Evolutionary conservation across 2,797 vertebrate species (phyloP), one percentile per base, ranked within the genome.

Genomic region (Phalanger gymnotis): DNA sequence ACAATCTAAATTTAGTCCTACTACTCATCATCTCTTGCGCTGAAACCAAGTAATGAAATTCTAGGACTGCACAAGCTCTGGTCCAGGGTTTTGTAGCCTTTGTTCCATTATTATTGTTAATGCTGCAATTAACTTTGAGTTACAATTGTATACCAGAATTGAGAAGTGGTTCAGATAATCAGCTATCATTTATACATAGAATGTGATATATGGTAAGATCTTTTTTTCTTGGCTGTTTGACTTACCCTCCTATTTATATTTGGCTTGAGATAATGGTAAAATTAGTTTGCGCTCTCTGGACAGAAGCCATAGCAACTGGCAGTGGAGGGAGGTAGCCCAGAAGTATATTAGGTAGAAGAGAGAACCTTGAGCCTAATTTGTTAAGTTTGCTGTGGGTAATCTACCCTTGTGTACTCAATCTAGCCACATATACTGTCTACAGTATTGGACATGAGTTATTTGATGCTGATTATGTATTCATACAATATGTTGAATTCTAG

Each of bases 1-100:
- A 66, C 93, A 97, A 94, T 95, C 98, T 98, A 98, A 98, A 98
- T 98, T 98, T 98, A 98, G 97, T 90, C 95, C 92, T 92, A 94
- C 87, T 97, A 95, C 92, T 97, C 97, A 95, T 94, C 91, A 97
- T 95, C 56, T 94, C 96, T 97, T 96, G 92, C 96, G 95, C 95
- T 96, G 96, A 97, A 94, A 93, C 94, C 89, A 31, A 97, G 95
- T 95, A 95, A 96, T 93, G 97, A 95, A 97, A 95, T 91, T 97
- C 94, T 34, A 25, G 11, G 53, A 93, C 89, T 95, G 94, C 97
- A 96, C 95, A 95, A 96, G 95, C 94, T 94, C 53, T 40, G 10
- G 40, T 94, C 54, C 34, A 13, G 47, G 91, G 19, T 95, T 97
- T 30, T 66, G 94, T 97, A 2, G n/a, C 92, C 97, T 98, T 95